A percentile compares a stretch with the other conserved stretches of the same genome.
phyloP scores from a whole-genome alignment of 2,888 invertebrate genomes.

The Dolichopus griseipennis region DNA sequence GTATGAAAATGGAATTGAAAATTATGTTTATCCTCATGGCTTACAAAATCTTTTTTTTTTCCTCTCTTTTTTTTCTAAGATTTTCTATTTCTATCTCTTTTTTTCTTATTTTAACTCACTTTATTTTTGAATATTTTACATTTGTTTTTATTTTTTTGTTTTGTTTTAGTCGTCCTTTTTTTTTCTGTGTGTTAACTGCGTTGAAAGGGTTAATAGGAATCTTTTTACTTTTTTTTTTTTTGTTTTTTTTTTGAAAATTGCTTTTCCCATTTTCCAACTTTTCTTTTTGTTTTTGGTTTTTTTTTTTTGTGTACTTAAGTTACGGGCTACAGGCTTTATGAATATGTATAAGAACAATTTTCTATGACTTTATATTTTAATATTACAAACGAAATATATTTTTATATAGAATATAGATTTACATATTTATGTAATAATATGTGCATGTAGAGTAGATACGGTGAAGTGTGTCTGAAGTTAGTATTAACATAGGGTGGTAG shows the following conservation, averaged over 20 bases:
- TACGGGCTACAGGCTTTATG: too few species aligned
- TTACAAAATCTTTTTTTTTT: background rate
- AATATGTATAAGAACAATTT: too few species aligned
- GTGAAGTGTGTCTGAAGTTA: too few species aligned
- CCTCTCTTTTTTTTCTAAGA: too few species aligned
- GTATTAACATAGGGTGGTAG: too few species aligned
- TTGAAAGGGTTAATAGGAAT: slow-evolving; percentile 3
- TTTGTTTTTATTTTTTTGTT: background rate
- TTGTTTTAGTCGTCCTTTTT: background rate
- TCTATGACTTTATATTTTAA: too few species aligned
- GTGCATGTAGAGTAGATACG: too few species aligned
- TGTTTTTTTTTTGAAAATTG: background rate
- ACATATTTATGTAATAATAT: too few species aligned
- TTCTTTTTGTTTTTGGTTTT: background rate
- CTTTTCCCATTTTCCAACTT: background rate
- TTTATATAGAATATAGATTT: too few species aligned
- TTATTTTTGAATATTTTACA: background rate
- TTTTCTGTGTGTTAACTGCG: background rate
- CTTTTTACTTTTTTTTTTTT: background rate
- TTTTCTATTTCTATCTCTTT: background rate
- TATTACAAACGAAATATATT: too few species aligned
- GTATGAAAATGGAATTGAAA: slow-evolving; percentile 1
- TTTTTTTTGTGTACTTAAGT: background rate
- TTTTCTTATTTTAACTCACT: background rate
- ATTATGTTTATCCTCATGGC: slow-evolving; percentile 3